Percentiles rank a stretch among this genome's conserved stretches.
Conservation (phyloP, 2,888 invertebrate species). For the Rhyacophila evoluta region DNA sequence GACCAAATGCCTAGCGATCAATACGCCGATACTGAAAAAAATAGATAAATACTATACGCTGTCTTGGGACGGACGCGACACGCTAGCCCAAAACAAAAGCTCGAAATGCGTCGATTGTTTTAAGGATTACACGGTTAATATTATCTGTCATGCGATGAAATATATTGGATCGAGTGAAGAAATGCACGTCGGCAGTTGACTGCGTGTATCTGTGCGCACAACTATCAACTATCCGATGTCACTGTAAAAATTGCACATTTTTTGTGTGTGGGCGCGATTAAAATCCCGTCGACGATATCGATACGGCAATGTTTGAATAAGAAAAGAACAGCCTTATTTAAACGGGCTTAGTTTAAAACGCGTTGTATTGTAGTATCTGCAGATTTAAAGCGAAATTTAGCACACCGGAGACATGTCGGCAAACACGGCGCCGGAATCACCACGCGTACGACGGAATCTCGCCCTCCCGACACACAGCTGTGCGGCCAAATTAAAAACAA, state of each 20-base stretch:
- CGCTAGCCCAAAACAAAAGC: neutral
- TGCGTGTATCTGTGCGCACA: conserved; percentile 5
- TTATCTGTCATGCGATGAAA: conserved; percentile 1
- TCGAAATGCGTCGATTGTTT: neutral
- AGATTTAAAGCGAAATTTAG: neutral
- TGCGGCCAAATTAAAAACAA: conserved; percentile 37
- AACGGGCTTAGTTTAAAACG: neutral
- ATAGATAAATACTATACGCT: neutral
- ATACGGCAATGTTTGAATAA: neutral
- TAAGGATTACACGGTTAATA: neutral
- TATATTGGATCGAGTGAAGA: neutral
- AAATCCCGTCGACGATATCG: neutral
- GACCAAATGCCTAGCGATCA: neutral
- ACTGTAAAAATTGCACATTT: conserved; percentile 22
- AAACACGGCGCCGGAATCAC: conserved; percentile 16
- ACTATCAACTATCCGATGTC: conserved; percentile 14
- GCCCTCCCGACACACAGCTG: conserved; percentile 35
- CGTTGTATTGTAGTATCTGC: neutral
- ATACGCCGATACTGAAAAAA: neutral
- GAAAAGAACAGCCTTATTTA: neutral
- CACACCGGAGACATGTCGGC: neutral
- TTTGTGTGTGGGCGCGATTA: conserved; percentile 11
- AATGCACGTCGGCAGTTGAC: neutral
- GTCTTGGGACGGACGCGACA: neutral
- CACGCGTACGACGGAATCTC: conserved; percentile 23